These are phyloP conservation scores for Podarcis lilfordi DNA, from an alignment of 2,797 vertebrate species.

Conservation along the genomic window DNA sequence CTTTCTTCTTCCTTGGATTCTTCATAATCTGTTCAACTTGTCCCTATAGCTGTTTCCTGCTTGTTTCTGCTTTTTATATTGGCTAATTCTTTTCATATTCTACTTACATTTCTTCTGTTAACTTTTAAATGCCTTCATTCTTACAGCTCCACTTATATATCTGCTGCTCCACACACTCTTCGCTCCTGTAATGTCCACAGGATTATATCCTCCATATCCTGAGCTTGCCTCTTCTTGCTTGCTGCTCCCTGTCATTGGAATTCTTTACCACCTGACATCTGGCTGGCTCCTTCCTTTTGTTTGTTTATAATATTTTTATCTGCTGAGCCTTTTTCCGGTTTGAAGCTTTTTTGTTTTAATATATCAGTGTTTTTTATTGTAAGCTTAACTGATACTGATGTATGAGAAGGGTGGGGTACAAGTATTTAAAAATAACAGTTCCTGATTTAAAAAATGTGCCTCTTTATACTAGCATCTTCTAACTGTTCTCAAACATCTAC, in stretches of 20 bases:
- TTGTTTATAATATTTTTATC: not conserved
- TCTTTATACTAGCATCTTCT: slow-evolving; percentile 1
- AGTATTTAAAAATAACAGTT: not conserved
- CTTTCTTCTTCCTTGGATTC: not conserved
- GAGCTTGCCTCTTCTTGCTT: not conserved
- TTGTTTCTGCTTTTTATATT: not conserved
- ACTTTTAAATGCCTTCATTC: not conserved
- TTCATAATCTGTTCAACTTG: not conserved
- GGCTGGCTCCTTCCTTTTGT: not conserved
- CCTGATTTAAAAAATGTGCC: not conserved
- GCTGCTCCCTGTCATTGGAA: not conserved
- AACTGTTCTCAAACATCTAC: not conserved
- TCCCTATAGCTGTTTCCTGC: not conserved
- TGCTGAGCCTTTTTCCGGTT: not conserved
- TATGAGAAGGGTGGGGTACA: not conserved
- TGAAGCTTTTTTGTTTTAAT: not conserved
- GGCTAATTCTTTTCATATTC: not conserved
- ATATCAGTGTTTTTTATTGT: not conserved
- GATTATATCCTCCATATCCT: not conserved
- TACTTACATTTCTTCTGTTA: not conserved
- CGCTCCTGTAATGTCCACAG: not conserved
- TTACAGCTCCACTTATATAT: not conserved
- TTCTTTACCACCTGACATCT: not conserved
- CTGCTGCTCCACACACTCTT: not conserved
- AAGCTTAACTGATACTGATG: not conserved